phyloP scores from a whole-genome alignment of 2,888 invertebrate genomes.

The Chouioia cunea region DNA sequence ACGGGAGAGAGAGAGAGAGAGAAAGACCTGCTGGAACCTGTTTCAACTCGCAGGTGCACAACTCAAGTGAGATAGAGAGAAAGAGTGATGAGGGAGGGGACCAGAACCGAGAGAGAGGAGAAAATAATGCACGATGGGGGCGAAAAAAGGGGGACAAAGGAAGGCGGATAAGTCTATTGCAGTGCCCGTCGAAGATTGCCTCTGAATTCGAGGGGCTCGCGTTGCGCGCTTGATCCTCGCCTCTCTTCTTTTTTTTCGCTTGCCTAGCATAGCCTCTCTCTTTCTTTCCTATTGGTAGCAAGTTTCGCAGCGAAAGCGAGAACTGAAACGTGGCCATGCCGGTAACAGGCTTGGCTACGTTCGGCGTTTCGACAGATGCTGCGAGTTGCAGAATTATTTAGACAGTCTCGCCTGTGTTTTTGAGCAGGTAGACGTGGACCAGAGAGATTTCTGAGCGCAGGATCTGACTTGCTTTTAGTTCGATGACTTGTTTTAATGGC shows the following conservation, averaged over 20 bases:
- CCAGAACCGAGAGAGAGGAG: conserved; percentile 13
- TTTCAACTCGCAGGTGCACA: conserved; percentile 63
- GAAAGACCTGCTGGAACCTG: conserved; percentile 63
- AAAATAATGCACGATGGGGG: conserved; percentile 33
- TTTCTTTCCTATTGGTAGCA: conserved; percentile 1
- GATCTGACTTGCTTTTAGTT: no score
- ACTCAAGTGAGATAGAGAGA: conserved; percentile 19
- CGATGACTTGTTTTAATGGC: no score
- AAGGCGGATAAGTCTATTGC: conserved; percentile 48
- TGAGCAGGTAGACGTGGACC: no score
- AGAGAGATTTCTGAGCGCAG: no score
- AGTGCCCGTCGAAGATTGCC: conserved; percentile 39
- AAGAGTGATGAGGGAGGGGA: conserved; percentile 12
- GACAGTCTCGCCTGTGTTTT: no score
- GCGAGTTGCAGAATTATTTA: no score
- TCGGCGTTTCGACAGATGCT: conserved; percentile 7
- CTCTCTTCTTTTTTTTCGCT: conserved; percentile 5
- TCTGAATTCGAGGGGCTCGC: conserved; percentile 39
- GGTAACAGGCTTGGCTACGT: conserved; percentile 27
- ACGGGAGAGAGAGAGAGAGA: conserved; percentile 43
- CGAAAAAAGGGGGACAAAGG: conserved; percentile 42
- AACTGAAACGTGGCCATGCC: conserved; percentile 16
- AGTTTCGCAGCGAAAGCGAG: conserved; percentile 32
- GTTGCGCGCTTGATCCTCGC: background rate
- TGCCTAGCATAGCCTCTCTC: conserved; percentile 1